Evolutionary conservation across 2,888 invertebrate species (phyloP), one percentile per base, ranked within the genome.

Genomic region (Crematogaster levior): DNA sequence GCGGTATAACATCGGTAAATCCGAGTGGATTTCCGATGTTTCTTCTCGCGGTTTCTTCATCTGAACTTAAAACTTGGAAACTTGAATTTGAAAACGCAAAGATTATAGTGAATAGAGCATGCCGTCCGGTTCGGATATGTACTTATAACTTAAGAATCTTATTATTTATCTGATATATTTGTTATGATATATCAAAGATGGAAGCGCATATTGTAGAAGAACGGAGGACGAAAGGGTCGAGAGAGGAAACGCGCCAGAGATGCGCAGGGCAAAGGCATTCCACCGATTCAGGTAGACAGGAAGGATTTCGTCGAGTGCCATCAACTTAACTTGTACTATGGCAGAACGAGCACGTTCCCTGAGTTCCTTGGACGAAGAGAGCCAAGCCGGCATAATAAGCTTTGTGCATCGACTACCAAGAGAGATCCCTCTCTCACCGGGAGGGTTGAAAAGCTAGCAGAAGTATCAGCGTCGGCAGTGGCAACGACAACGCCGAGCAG

Each of bases 351-450:
- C 85, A 89, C 87, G 85, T 80, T 70, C 85, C 81, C 85, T 83
- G 53, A 86, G 84, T 87, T 85, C 84, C 84, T 88, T 85, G 83
- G 77, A 56, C 82, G 89, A 86, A 86, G 87, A 86, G 91, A 88
- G 88, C 88, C 89, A 89, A 89, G 87, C 89, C 88, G 90, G 90
- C 89, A 92, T 93, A 93, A 93, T 93, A 92, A 93, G 91, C 92
- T 92, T 92, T 92, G 91, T 93, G 91, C 89, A 87, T 79, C 88
- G 89, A 88, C 87, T 89, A 86, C 85, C 86, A 85, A 81, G 83
- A 70, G 89, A 89, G 91, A 91, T 86, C 89, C 85, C 86, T 86
- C 86, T 86, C 87, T 88, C 90, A 84, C 85, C 51, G 66, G 83
- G 82, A 82, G 79, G 70, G 79, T 75, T 88, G 82, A 87, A 89